Conservation (phyloP, 2,797 vertebrate species). For the Cuniculus paca region DNA sequence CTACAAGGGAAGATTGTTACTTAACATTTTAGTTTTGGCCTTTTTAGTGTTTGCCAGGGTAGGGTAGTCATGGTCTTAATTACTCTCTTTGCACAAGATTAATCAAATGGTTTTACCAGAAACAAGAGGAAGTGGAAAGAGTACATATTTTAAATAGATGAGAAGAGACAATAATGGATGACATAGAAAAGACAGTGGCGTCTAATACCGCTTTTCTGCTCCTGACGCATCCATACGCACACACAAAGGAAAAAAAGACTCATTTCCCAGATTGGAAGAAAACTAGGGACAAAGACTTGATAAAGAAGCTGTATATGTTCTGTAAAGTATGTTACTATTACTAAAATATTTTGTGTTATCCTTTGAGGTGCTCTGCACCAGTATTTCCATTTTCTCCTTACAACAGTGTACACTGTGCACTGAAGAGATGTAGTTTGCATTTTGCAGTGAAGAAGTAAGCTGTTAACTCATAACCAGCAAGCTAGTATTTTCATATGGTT, state of each 20-base stretch:
- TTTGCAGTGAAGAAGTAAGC: slow-evolving; percentile 37
- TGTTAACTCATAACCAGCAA: slow-evolving; percentile 25
- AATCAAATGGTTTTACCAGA: slow-evolving; percentile 45
- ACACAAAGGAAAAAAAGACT: slow-evolving; percentile 33
- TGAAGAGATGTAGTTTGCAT: slow-evolving; percentile 55
- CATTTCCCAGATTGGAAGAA: not conserved
- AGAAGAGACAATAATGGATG: slow-evolving; percentile 18
- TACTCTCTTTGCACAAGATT: slow-evolving; percentile 29
- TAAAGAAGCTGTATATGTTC: not conserved
- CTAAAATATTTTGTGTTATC: slow-evolving; percentile 5
- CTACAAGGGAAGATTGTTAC: slow-evolving; percentile 44
- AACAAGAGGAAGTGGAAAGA: slow-evolving; percentile 9
- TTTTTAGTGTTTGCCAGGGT: slow-evolving; percentile 1
- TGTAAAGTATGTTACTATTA: not conserved
- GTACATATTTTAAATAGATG: slow-evolving; percentile 8
- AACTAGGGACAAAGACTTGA: not conserved
- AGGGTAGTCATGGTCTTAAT: slow-evolving; percentile 1
- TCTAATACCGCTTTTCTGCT: slow-evolving; percentile 30
- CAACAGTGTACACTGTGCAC: not conserved
- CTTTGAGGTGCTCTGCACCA: slow-evolving; percentile 49
- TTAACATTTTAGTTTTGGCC: slow-evolving; percentile 41
- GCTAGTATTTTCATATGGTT: slow-evolving; percentile 46
- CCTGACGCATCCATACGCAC: not conserved
- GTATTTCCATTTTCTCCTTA: slow-evolving; percentile 44
- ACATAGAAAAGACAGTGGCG: not conserved